Conservation (phyloP, 2,888 invertebrate species). For the Rhingia rostrata region DNA sequence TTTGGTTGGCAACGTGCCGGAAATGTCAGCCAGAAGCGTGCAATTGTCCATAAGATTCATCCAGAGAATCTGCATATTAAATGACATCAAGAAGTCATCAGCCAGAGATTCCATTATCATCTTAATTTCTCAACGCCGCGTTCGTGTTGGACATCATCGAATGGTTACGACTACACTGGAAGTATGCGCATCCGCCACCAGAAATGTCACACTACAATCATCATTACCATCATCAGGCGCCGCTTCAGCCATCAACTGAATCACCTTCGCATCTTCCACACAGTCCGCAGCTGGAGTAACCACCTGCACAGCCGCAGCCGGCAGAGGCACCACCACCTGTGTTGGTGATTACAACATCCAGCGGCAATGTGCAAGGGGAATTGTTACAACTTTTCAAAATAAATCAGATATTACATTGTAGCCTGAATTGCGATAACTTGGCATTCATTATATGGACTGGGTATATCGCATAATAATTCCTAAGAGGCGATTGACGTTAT, state of each 20-base stretch:
- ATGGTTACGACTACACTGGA: constrained; percentile 60
- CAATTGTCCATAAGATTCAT: constrained; percentile 62
- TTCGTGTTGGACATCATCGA: constrained; percentile 57
- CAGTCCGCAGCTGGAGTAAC: constrained; percentile 17
- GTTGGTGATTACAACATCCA: constrained; percentile 13
- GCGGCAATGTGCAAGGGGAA: constrained; percentile 3
- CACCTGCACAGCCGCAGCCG: neutral
- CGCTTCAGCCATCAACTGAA: too few relatives aligned
- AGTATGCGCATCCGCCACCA: constrained; percentile 54
- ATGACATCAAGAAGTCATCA: constrained; percentile 51
- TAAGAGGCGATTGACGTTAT: too few relatives aligned
- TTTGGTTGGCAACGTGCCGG: too few relatives aligned
- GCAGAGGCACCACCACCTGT: constrained; percentile 12
- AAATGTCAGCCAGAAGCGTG: constrained; percentile 73
- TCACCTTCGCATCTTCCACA: constrained; percentile 29
- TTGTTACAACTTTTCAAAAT: too few relatives aligned
- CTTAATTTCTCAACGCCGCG: constrained; percentile 50
- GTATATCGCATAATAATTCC: too few relatives aligned
- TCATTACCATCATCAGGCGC: constrained; percentile 49
- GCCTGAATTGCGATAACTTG: too few relatives aligned
- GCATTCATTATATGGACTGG: too few relatives aligned
- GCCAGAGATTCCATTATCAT: constrained; percentile 36
- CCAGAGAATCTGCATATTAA: constrained; percentile 47
- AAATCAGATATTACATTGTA: too few relatives aligned
- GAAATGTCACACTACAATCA: constrained; percentile 59